phyloP scores from a whole-genome alignment of 1,140 invertebrate genomes.

The Batillaria attramentaria region DNA sequence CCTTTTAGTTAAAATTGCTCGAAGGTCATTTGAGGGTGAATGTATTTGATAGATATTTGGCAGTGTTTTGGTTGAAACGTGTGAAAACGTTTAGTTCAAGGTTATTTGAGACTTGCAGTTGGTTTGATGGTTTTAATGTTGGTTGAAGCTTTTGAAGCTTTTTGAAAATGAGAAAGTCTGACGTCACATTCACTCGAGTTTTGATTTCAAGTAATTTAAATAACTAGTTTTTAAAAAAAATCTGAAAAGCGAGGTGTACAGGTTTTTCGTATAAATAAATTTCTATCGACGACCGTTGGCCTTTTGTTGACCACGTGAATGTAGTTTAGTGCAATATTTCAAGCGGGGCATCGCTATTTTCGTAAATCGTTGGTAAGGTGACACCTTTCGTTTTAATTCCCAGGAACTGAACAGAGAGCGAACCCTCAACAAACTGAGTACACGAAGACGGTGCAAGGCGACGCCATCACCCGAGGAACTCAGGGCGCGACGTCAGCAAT shows the following conservation, averaged over 20 bases:
- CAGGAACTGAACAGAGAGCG: conserved; percentile 20
- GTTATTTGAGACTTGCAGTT: too few species aligned
- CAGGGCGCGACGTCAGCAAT: neutral
- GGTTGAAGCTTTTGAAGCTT: too few species aligned
- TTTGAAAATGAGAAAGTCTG: too few species aligned
- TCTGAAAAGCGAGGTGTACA: neutral
- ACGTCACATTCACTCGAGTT: too few species aligned
- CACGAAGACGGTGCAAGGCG: neutral
- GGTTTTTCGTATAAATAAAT: too few species aligned
- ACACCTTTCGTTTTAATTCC: neutral
- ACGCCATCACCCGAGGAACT: conserved; percentile 6
- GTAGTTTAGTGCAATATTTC: neutral
- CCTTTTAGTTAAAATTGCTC: too few species aligned
- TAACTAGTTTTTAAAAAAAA: neutral
- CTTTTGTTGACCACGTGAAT: neutral
- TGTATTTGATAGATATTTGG: neutral
- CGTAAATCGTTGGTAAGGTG: too few species aligned
- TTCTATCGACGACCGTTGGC: neutral
- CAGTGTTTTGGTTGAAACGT: too few species aligned
- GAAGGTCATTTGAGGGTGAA: neutral
- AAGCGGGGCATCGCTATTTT: too few species aligned
- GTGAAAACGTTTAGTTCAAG: neutral
- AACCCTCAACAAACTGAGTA: neutral
- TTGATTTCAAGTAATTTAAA: too few species aligned
- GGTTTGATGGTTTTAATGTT: too few species aligned